Base-by-base conservation (phyloP, 2,888 invertebrate species). In the Graphium colonna region DNA sequence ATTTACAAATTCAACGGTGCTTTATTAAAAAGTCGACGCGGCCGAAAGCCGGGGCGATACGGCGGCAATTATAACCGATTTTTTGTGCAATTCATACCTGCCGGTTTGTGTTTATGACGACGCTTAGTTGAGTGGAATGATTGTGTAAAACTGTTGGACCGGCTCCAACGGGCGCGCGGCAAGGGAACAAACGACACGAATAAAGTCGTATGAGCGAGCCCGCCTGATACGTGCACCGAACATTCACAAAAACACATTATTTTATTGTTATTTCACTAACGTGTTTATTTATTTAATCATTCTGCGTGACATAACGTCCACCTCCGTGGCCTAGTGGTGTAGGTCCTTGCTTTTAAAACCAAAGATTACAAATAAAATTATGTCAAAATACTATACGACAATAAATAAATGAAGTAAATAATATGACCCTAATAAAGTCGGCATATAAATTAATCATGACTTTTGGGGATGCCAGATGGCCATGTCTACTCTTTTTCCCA, bases 41-140 rank as follows among this genome's bases (percentile, higher is more conserved):
- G 67, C 67, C 71, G 71, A 76, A 77, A 72, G 71, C 71, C 69
- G 62, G 63, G 69, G 75, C 73, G 77, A 77, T 76, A 77, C 78
- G 79, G 78, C 80, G 81, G 79, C 86, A 87, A 87, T 85, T 87
- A 85, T 84, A 79, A 79, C 68, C 67, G 78, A 74, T 82, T 87
- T 85, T 86, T 86, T 82, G 79, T 78, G 83, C 85, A 79, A 82
- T 85, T 84, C 81, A 87, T 88, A 86, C 81, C 79, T 83, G 83
- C 79, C 82, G 80, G 76, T 70, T 80, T 82, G 81, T 88, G 88
- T 88, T 89, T 88, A 88, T 86, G 84, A 82, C 77, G 78, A 80
- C 85, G 88, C 86, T 88, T 86, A 87, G 87, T 88, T 86, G 86
- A 88, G 84, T 88, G 88, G 87, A 88, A 89, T 88, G 86, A 89